Percentiles rank a stretch among this genome's conserved stretches.
Conservation (phyloP, 1,140 invertebrate species). For the Bombus sibiricus region DNA sequence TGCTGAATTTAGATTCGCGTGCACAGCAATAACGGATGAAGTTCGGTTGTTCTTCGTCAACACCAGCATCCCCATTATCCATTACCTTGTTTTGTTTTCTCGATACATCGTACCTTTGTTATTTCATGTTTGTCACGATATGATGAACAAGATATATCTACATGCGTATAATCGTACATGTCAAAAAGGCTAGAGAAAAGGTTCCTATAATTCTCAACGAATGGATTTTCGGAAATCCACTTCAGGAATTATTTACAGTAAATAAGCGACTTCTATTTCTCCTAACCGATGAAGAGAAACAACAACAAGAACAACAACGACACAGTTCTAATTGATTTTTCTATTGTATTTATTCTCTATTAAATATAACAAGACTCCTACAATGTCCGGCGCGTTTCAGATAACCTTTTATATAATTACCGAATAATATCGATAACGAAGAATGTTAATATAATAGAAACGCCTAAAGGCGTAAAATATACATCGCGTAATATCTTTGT, state of each 20-base stretch:
- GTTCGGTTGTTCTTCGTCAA: not conserved
- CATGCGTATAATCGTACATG: not conserved
- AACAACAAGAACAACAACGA: not conserved
- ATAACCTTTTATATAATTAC: not conserved
- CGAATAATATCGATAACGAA: not conserved
- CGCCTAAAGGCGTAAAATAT: not conserved
- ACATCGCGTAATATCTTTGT: not conserved
- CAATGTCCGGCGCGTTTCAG: not conserved
- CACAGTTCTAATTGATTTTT: not conserved
- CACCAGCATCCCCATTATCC: not conserved
- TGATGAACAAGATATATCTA: not conserved
- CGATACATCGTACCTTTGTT: not conserved
- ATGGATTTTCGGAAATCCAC: not conserved
- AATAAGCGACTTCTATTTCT: not conserved
- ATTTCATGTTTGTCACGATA: not conserved
- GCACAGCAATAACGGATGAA: not conserved
- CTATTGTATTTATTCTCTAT: not conserved
- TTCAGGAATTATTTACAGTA: constrained; percentile 6
- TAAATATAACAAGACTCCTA: not conserved
- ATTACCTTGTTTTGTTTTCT: not conserved
- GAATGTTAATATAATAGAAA: not conserved
- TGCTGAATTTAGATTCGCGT: not conserved
- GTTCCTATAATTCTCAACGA: constrained; percentile 16
- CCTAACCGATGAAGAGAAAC: not conserved
- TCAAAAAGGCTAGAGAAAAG: not conserved